phyloP scores from a whole-genome alignment of 2,888 invertebrate species.

The Drosophila phalerata region DNA sequence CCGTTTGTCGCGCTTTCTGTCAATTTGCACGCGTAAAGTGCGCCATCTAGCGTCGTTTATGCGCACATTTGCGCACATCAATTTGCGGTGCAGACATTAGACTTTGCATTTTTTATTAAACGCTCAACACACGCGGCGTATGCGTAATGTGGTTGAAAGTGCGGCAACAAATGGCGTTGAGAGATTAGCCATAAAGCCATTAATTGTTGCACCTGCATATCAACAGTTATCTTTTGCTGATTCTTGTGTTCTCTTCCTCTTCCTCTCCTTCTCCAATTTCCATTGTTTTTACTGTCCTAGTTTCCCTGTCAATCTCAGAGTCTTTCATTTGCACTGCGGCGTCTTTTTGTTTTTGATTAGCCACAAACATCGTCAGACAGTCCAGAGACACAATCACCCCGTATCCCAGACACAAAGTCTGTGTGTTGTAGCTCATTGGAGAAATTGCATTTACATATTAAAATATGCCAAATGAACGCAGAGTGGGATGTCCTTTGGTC shows the following conservation, averaged over 20 bases:
- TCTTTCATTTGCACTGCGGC: slow-evolving; percentile 38
- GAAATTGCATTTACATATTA: slow-evolving; percentile 81
- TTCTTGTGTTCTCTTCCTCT: slow-evolving; percentile 8
- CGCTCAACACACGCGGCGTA: slow-evolving; percentile 51
- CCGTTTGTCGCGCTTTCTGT: slow-evolving; percentile 40
- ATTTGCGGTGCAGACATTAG: slow-evolving; percentile 80
- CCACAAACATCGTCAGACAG: slow-evolving; percentile 61
- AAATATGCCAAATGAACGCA: slow-evolving; percentile 70
- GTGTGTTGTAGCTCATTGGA: slow-evolving; percentile 69
- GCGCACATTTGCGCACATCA: slow-evolving; percentile 76
- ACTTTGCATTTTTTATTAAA: slow-evolving; percentile 75
- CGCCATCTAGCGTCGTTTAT: slow-evolving; percentile 78
- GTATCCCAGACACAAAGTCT: slow-evolving; percentile 26
- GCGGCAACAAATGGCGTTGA: slow-evolving; percentile 33
- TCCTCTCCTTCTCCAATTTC: neutral
- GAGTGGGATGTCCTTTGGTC: slow-evolving; percentile 23
- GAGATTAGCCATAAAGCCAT: slow-evolving; percentile 39
- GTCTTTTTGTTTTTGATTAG: slow-evolving; percentile 75
- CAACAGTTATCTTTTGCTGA: slow-evolving; percentile 3
- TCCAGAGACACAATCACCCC: slow-evolving; percentile 29
- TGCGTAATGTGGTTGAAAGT: slow-evolving; percentile 56
- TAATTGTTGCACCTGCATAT: slow-evolving; percentile 62
- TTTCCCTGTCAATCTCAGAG: neutral
- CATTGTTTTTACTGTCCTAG: neutral
- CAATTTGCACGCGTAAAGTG: slow-evolving; percentile 78